phyloP scores from a whole-genome alignment of 2,888 invertebrate genomes.

The Drosophila peninsularis region DNA sequence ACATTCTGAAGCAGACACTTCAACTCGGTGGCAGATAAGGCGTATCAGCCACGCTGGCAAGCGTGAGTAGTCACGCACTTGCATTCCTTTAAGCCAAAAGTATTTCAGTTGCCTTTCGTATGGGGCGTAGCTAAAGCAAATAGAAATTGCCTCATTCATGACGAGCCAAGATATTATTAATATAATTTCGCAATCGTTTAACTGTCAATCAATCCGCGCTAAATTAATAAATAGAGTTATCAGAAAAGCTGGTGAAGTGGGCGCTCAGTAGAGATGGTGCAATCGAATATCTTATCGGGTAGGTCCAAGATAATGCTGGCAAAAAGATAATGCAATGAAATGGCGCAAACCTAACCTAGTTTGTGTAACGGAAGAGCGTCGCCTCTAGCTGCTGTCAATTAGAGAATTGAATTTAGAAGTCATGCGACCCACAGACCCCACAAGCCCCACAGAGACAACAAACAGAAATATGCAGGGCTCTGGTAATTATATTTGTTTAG shows the following conservation, averaged over 20 bases:
- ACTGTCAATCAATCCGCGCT: conserved; percentile 7
- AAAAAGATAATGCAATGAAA: background rate
- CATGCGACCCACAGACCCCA: background rate
- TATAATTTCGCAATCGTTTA: conserved; percentile 3
- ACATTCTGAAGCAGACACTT: background rate
- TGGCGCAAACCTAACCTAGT: background rate
- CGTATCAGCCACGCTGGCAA: background rate
- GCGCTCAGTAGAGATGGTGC: conserved; percentile 3
- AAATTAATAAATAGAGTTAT: conserved; percentile 30
- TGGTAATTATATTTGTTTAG: conserved; percentile 23
- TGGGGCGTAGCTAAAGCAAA: background rate
- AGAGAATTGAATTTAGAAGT: conserved; percentile 44
- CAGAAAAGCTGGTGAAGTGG: conserved; percentile 14
- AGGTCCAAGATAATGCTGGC: conserved; percentile 19
- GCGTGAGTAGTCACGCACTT: background rate
- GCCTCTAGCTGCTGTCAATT: conserved; percentile 27
- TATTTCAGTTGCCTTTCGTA: too few relatives aligned
- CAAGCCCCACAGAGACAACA: background rate
- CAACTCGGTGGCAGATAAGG: background rate
- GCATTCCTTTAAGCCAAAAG: background rate
- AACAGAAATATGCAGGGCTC: conserved; percentile 3
- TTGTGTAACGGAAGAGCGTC: background rate
- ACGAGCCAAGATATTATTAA: background rate
- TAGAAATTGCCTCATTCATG: conserved; percentile 15
- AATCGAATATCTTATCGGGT: conserved; percentile 42